Base-by-base conservation (phyloP, 2,113 vertebrate genomes). In the Ivindomyrus marchei region DNA sequence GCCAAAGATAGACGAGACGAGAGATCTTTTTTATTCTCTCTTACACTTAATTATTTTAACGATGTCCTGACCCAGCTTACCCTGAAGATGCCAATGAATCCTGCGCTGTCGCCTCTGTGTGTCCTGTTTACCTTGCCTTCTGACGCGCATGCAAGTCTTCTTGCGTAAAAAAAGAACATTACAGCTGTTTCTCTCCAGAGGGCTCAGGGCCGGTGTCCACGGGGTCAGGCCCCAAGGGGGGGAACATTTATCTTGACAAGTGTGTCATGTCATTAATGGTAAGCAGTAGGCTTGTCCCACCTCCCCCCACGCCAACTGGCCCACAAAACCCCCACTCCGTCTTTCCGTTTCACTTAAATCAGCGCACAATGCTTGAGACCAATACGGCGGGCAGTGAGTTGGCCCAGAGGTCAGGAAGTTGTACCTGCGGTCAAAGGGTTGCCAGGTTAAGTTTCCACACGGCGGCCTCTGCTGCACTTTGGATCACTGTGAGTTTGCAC, bases 211-310 rank as follows among this genome's bases (percentile, higher is more conserved):
- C 21, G 15, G 49, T 45, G 77, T 85, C 89, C 74, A 50, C 3
- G 17, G 42, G 89, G 77, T 89, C 80, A 85, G 50, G 47, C 58
- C 74, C 89, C 27, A 19, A 24, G 39, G 11, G 39, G 21, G 89
- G 74, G 45, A 42, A 19, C 74, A 46, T 89, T 39, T 56, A 53
- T 89, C 84, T 90, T 90, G 89, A 87, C 83, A 70, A 86, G 89
- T 46, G 84, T 46, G 83, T 42, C 84, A 19, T 31, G 84, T 70
- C 36, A 53, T 87, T 70, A 90, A 86, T 62, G 89, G 19, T 45
- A 53, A 52, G 13, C 24, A 85, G 74, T 85, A 47, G 42, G 45
- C 24, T 24, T 85, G 21, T 45, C 8, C 39, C 45, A 21, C 83
- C 74, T 24, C 9, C 42, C 39, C 83, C 21, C 77, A 83, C 39